Conservation (phyloP, 2,888 invertebrate species). For the Coecobrya sp. region DNA sequence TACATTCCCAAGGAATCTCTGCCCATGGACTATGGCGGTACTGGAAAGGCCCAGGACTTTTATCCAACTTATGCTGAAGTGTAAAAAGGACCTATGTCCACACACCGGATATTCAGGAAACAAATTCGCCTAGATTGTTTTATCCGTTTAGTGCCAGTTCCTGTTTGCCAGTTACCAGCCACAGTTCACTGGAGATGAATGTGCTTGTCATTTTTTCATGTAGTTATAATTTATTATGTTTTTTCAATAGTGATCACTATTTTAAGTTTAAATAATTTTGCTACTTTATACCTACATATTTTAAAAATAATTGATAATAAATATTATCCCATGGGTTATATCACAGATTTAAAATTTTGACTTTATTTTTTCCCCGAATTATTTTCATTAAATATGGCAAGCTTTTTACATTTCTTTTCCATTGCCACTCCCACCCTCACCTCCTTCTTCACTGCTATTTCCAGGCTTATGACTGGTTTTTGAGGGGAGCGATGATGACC, state of each 20-base stretch:
- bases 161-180: conserved; percentile 69
- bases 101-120: conserved; percentile 46
- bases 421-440: neutral
- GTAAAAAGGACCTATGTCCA: neutral
- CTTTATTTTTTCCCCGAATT: neutral
- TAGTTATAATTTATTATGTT: conserved; percentile 41
- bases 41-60: conserved; percentile 69
- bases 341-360: neutral
- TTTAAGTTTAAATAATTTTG: neutral
- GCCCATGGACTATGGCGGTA: conserved; percentile 77
- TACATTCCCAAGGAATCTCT: conserved; percentile 74
- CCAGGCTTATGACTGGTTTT: conserved; percentile 9
- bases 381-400: neutral
- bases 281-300: neutral
- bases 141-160: neutral
- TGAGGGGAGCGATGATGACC: neutral
- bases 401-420: neutral
- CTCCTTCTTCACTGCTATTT: neutral
- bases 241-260: conserved; percentile 29
- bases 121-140: neutral
- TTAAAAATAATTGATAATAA: neutral
- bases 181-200: conserved; percentile 8
- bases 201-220: conserved; percentile 1
- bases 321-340: conserved; percentile 1
- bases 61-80: conserved; percentile 51